phyloP scores from a whole-genome alignment of 2,888 invertebrate species.

The Glaucopsyche alexis region DNA sequence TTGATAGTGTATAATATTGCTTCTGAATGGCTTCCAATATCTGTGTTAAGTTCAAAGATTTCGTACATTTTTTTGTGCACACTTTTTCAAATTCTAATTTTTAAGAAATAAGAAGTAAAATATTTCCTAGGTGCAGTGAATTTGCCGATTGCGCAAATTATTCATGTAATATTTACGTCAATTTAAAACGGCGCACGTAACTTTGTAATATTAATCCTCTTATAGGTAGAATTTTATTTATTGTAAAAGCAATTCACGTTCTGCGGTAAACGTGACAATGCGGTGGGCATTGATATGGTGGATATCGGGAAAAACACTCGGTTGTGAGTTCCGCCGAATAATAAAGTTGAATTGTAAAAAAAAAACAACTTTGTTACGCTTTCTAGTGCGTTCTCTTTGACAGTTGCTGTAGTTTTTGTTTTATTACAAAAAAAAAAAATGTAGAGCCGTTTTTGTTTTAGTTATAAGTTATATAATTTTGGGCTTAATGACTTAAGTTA shows the following conservation, averaged over 20 bases:
- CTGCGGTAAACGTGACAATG: conserved; percentile 3
- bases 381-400: not conserved
- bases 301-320: conserved; percentile 4
- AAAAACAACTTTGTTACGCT: not conserved
- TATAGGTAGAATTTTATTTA: conserved; percentile 9
- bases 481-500: too few relatives aligned
- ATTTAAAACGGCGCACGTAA: not conserved
- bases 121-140: too few relatives aligned
- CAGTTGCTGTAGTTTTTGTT: not conserved
- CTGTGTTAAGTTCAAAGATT: too few relatives aligned
- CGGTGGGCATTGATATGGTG: conserved; percentile 9
- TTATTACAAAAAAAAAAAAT: not conserved
- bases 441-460: too few relatives aligned
- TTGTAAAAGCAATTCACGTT: not conserved
- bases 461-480: too few relatives aligned
- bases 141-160: too few relatives aligned
- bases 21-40: not conserved
- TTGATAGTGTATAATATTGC: not conserved
- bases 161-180: not conserved
- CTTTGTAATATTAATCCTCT: not conserved
- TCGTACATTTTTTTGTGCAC: too few relatives aligned
- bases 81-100: too few relatives aligned
- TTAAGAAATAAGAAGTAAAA: too few relatives aligned
- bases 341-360: not conserved
- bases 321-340: not conserved